Base-by-base conservation (phyloP, 2,888 invertebrate genomes). In the Orthosia incerta region DNA sequence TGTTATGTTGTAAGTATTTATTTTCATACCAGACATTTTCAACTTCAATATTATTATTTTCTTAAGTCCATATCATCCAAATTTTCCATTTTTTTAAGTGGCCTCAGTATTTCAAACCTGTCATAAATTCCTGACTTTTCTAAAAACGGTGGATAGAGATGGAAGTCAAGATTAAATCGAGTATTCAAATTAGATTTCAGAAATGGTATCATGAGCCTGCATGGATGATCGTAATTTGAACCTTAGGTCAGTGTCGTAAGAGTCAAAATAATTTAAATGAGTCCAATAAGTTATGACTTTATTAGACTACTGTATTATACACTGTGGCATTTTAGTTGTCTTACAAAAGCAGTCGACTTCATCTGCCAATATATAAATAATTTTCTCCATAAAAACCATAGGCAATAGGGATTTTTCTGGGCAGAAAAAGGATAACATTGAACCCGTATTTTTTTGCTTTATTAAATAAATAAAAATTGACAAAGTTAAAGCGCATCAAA, bases 81-180 rank as follows among this genome's bases (percentile, higher is more conserved):
- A n/a, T 0, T 45, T n/a, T 55, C 50, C n/a, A n/a, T n/a, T 55
- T 51, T n/a, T 18, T 18, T 45, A 56, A 56, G 18, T 66, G 57
- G 57, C 9, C 39, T 12, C 50, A 55, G 3, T 60, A 50, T 45
- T 61, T 46, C 26, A 48, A 69, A 50, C 45, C 51, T 26, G 13
- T 68, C 45, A 51, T 46, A 77, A 45, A 77, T 50, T 50, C 13
- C 50, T 45, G 26, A 61, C 3, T 77, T 64, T 39, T 64, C 59
- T 78, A 45, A 46, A 50, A 68, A 56, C 9, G 20, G 9, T n/a
- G 0, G 9, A 16, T 51, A 46, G 31, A 60, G 60, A 16, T 51
- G 50, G 5, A 20, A 60, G 72, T 61, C 72, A 60, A 64, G 50
- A 45, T 56, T 56, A 56, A 55, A 67, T 31, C 13, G 2, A 59